These are phyloP conservation scores for Vanessa atalanta DNA, from an alignment of 1,140 invertebrate species.

Conservation along the genomic window DNA sequence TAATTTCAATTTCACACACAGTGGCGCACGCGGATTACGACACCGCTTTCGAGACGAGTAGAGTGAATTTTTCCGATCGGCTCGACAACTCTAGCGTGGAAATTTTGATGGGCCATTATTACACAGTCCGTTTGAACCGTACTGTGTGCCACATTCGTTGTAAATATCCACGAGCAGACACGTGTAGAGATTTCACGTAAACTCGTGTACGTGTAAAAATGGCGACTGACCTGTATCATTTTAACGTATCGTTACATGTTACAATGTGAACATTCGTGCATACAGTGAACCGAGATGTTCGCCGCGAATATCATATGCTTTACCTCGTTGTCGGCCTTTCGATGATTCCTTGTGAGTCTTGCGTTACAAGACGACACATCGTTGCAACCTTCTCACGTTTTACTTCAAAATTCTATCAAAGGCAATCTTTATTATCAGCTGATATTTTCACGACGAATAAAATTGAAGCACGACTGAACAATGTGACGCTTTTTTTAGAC, in stretches of 20 bases:
- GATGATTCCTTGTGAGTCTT: too few species aligned
- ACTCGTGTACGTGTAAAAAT: not conserved
- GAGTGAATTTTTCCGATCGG: conserved; percentile 69
- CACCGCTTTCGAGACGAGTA: conserved; percentile 50
- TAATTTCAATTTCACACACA: conserved; percentile 76
- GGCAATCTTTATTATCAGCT: too few species aligned
- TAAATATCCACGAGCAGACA: conserved; percentile 30
- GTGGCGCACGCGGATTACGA: conserved; percentile 63
- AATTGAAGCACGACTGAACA: too few species aligned
- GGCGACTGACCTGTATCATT: too few species aligned
- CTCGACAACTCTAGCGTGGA: conserved; percentile 64
- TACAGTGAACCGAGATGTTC: not conserved
- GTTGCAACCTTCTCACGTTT: too few species aligned
- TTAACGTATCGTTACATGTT: too few species aligned
- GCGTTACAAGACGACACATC: too few species aligned
- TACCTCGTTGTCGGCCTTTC: too few species aligned
- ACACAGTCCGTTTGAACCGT: conserved; percentile 72
- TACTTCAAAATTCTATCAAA: too few species aligned
- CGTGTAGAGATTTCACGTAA: conserved; percentile 8
- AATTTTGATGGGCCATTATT: conserved; percentile 74
- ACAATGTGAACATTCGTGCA: not conserved
- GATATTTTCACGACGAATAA: too few species aligned
- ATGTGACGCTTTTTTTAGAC: too few species aligned
- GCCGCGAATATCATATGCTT: not conserved
- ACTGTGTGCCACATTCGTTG: conserved; percentile 55